Conservation (phyloP, 1,140 invertebrate species). For the Bombus soroeensis region DNA sequence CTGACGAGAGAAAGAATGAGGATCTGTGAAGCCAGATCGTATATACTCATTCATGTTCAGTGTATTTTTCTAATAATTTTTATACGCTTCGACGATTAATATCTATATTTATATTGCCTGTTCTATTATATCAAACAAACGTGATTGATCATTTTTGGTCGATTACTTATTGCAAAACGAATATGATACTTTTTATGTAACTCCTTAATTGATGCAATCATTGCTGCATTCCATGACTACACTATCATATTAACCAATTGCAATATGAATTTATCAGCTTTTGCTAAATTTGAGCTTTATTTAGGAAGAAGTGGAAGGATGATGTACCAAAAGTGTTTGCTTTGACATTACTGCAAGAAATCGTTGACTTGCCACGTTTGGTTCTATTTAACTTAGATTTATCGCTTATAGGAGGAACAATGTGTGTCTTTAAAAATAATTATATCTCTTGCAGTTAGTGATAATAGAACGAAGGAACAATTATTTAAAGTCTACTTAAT, state of each 20-base stretch:
- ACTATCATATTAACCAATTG: not conserved
- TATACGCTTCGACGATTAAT: not conserved
- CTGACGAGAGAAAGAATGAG: not conserved
- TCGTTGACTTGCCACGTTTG: slow-evolving; percentile 41
- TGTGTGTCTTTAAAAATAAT: slow-evolving; percentile 29
- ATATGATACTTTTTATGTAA: no score
- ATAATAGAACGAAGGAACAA: not conserved
- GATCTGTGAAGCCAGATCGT: not conserved
- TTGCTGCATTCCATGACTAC: not conserved
- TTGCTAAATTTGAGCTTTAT: slow-evolving; percentile 31
- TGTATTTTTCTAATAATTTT: not conserved
- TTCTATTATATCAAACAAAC: no score
- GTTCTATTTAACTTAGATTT: slow-evolving; percentile 26
- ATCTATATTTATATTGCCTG: no score
- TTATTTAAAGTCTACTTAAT: not conserved
- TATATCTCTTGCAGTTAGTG: not conserved
- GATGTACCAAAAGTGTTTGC: slow-evolving; percentile 10
- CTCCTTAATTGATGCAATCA: no score
- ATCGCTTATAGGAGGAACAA: not conserved
- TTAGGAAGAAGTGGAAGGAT: not conserved
- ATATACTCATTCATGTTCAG: not conserved
- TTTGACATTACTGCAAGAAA: slow-evolving; percentile 25
- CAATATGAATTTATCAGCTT: slow-evolving; percentile 14
- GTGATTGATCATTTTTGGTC: no score
- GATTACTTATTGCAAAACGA: no score